phyloP scores from a whole-genome alignment of 2,797 vertebrate genomes.

The Premnoplex brunnescens region DNA sequence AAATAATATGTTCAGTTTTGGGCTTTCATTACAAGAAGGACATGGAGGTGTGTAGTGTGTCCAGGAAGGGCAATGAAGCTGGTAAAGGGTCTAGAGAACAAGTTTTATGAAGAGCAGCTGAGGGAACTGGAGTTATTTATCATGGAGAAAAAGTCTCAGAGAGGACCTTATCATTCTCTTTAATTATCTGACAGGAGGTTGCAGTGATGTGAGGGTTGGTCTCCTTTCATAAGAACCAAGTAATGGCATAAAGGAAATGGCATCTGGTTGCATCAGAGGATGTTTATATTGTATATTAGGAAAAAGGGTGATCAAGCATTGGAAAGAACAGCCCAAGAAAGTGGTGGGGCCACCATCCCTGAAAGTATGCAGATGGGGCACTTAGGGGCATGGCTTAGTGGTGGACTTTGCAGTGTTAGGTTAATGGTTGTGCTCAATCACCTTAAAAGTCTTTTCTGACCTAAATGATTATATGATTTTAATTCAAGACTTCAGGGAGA shows the following conservation, averaged over 20 bases:
- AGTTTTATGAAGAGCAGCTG: accelerated
- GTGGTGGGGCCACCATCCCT: accelerated
- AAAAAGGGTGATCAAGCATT: neutral
- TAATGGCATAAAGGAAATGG: neutral
- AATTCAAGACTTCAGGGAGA: neutral
- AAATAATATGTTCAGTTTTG: neutral
- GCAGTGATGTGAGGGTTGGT: accelerated
- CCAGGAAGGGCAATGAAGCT: neutral
- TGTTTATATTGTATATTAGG: neutral
- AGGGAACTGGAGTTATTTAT: neutral
- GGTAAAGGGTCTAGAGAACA: neutral
- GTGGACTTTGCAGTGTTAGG: neutral
- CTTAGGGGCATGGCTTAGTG: neutral
- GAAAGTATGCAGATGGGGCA: neutral
- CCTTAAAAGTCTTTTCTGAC: neutral
- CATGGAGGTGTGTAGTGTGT: accelerated
- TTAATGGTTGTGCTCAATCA: neutral
- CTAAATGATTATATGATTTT: neutral
- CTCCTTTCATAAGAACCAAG: neutral
- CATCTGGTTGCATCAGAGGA: neutral
- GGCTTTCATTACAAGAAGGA: neutral
- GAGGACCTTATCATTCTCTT: accelerated
- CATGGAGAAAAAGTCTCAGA: neutral
- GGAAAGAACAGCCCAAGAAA: neutral
- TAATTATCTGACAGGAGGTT: neutral